A percentile compares a stretch with the other conserved stretches of the same genome.
phyloP scores from a whole-genome alignment of 1,140 invertebrate genomes.

The Brachionus calyciflorus region DNA sequence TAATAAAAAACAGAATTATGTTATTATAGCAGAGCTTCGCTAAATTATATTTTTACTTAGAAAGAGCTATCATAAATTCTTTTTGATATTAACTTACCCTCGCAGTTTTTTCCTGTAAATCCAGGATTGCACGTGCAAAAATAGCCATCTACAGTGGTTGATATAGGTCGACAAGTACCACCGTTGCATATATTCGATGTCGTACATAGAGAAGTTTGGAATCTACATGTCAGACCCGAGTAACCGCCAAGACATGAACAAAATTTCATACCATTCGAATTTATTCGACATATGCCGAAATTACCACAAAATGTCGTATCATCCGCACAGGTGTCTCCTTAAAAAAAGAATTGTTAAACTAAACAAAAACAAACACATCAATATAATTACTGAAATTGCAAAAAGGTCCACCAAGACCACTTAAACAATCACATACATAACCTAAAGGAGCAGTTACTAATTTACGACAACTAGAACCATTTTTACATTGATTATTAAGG shows the following conservation, averaged over 20 bases:
- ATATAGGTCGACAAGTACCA: not conserved
- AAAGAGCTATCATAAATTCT: not conserved
- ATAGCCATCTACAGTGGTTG: not conserved
- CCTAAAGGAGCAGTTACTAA: not conserved
- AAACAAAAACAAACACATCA: not conserved
- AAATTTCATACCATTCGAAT: not conserved
- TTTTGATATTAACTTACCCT: not conserved
- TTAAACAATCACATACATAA: not conserved
- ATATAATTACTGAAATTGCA: constrained; percentile 17
- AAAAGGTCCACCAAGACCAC: not conserved
- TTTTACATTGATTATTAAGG: constrained; percentile 21
- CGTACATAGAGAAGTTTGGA: not conserved
- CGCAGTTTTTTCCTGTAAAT: constrained; percentile 15
- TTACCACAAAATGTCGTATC: not conserved
- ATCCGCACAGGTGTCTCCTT: not conserved
- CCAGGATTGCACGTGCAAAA: not conserved
- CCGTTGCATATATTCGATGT: not conserved
- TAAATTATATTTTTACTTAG: not conserved
- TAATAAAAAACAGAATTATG: not conserved
- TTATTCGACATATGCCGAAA: not conserved
- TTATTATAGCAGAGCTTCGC: not conserved
- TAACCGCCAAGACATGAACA: not conserved
- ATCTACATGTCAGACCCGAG: not conserved
- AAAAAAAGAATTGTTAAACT: not conserved
- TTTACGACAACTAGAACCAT: not conserved